Percentiles rank a stretch among this genome's conserved stretches.
Conservation (phyloP, 2,797 vertebrate species). For the Coracias cyanogaster region DNA sequence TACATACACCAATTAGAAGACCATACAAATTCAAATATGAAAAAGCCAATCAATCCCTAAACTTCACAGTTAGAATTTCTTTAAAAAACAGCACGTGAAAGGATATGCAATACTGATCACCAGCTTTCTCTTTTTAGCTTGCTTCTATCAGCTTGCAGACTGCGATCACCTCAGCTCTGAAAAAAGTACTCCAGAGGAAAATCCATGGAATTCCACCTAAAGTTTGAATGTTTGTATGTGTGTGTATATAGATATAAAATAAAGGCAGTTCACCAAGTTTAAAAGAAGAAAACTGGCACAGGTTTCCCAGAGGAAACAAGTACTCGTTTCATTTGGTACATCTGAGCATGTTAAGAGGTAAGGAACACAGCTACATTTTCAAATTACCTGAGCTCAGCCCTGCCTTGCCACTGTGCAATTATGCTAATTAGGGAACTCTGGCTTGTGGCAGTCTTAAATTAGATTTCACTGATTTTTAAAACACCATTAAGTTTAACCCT, state of each 20-base stretch:
- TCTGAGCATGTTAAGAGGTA: conserved; percentile 14
- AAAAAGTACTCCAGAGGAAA: too few relatives aligned
- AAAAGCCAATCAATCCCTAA: neutral
- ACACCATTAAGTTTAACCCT: neutral
- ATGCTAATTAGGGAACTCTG: conserved; percentile 41
- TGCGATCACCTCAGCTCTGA: too few relatives aligned
- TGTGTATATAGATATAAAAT: neutral
- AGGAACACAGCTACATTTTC: conserved; percentile 13
- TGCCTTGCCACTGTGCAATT: conserved; percentile 21
- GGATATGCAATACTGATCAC: neutral
- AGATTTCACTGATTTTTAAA: conserved; percentile 39
- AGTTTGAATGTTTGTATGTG: too few relatives aligned
- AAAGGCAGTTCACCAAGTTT: neutral
- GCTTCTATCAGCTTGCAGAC: too few relatives aligned
- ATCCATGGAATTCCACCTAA: too few relatives aligned
- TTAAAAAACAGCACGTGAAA: neutral
- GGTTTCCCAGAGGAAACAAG: neutral
- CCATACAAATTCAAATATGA: neutral
- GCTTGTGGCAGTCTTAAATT: conserved; percentile 46
- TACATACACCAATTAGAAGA: neutral
- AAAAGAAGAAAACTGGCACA: neutral
- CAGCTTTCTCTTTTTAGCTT: too few relatives aligned
- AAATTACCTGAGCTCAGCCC: conserved; percentile 16
- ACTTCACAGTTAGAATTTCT: neutral
- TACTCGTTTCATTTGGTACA: conserved; percentile 2